A percentile compares a stretch with the other conserved stretches of the same genome.
phyloP scores from a whole-genome alignment of 2,797 vertebrate genomes.

The Lutjanus argentimaculatus region DNA sequence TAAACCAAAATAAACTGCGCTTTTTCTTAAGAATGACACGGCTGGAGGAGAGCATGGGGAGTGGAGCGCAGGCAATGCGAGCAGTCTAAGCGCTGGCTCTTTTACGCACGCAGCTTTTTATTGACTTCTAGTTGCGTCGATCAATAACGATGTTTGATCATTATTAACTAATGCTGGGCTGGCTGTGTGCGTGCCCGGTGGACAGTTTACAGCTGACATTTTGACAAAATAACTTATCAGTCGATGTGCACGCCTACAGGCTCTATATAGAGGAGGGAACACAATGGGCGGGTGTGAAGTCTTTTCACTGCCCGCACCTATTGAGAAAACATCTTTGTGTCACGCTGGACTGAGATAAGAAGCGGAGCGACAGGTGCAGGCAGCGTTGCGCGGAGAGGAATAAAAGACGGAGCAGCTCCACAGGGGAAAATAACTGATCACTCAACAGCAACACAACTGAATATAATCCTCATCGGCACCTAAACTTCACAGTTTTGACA shows the following conservation, averaged over 20 bases:
- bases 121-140: slow-evolving; percentile 31
- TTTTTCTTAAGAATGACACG: not conserved
- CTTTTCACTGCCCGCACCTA: slow-evolving; percentile 39
- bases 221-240: slow-evolving; percentile 60
- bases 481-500: slow-evolving; percentile 12
- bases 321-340: slow-evolving; percentile 33
- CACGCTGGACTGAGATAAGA: slow-evolving; percentile 57
- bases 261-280: not conserved
- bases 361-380: slow-evolving; percentile 63
- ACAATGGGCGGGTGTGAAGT: slow-evolving; percentile 46
- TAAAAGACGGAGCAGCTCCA: slow-evolving; percentile 10
- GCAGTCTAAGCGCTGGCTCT: not conserved
- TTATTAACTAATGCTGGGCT: slow-evolving; percentile 9
- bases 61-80: not conserved
- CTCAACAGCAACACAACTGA: not conserved
- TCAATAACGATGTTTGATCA: slow-evolving; percentile 39
- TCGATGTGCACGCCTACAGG: slow-evolving; percentile 1
- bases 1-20: not conserved
- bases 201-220: slow-evolving; percentile 42
- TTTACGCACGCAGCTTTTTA: slow-evolving; percentile 51
- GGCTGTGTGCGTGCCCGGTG: not conserved
- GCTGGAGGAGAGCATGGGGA: not conserved
- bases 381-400: slow-evolving; percentile 23
- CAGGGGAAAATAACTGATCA: slow-evolving; percentile 9
- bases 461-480: not conserved